phyloP scores from a whole-genome alignment of 1,140 invertebrate genomes.

The Ditylenchus dipsaci region DNA sequence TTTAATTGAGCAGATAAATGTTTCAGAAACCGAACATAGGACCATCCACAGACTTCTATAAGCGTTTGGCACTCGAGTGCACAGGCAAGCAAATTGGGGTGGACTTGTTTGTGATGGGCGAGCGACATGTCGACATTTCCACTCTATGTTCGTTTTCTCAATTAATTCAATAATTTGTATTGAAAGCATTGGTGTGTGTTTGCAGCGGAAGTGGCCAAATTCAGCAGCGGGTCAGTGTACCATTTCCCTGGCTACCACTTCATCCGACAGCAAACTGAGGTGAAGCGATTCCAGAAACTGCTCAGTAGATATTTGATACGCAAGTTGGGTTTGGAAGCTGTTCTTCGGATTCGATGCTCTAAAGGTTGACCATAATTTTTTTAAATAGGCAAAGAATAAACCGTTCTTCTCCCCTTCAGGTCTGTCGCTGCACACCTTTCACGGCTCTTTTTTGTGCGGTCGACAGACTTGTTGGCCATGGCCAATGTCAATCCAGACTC shows the following conservation, averaged over 20 bases:
- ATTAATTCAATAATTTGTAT: neutral
- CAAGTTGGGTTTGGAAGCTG: conserved; percentile 97
- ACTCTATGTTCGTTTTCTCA: conserved; percentile 72
- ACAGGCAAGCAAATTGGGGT: conserved; percentile 91
- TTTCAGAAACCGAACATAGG: conserved; percentile 63
- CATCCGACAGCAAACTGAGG: conserved; percentile 67
- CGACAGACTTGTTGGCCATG: conserved; percentile 87
- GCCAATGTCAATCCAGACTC: conserved; percentile 97
- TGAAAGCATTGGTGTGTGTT: neutral
- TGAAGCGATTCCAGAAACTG: conserved; percentile 72
- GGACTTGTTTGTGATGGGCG: conserved; percentile 87
- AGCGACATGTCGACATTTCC: conserved; percentile 86
- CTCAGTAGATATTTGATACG: conserved; percentile 83
- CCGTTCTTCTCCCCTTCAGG: too few relatives aligned
- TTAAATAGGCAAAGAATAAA: conserved; percentile 4
- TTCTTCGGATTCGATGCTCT: conserved; percentile 92
- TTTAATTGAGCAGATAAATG: too few relatives aligned
- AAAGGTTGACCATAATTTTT: conserved; percentile 63
- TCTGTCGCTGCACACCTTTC: conserved; percentile 90
- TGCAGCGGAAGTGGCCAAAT: conserved; percentile 71
- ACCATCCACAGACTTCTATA: conserved; percentile 98
- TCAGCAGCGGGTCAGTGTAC: conserved; percentile 86
- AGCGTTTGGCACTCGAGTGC: conserved; percentile 88
- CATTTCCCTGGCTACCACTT: conserved; percentile 84
- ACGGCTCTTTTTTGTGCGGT: conserved; percentile 99